Evolutionary conservation across 1,140 invertebrate species (phyloP), one percentile per base, ranked within the genome.

Genomic region (Oreohelix idahoensis): DNA sequence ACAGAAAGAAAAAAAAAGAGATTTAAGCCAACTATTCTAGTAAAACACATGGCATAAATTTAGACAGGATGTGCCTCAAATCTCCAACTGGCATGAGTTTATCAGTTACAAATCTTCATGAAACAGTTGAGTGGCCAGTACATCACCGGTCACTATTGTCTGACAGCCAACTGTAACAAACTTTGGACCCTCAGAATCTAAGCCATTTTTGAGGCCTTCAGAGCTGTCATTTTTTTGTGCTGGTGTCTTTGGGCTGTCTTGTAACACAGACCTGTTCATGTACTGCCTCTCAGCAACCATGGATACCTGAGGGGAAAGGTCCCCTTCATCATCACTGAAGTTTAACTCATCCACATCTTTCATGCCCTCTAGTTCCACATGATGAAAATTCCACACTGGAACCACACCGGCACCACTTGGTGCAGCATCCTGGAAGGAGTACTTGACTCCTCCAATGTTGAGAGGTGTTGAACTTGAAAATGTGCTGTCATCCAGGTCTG

Each of bases 71-170:
- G n/a, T n/a, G n/a, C 42, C 15, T 45, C 23, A 20, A 4, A 58
- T 58, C 10, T 58, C 15, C 53, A 58, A 15, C 4, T 58, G 2
- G 23, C 1, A 58, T 15, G 53, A 15, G 53, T 58, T 15, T 23
- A 58, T 20, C 10, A 58, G 53, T 86, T 81, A 89, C 79, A 91
- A 84, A 86, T 90, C 89, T 86, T 91, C 92, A 87, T 92, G 91
- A 84, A 91, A 93, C 29, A 93, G 87, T 84, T 93, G 92, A 11
- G 92, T 93, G 39, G 92, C 92, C 70, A 92, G 86, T 76, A 93
- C 91, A 63, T 93, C 92, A 13, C 92, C 91, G 23, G 92, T 93
- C 23, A 91, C 90, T 75, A 93, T 90, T 0, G 92, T 93, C 83
- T 93, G 92, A 84, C 92, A 93, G 10, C 87, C 89, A 76, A 89